A percentile compares a stretch with the other conserved stretches of the same genome.
phyloP scores from a whole-genome alignment of 2,888 invertebrate species.

The Atrina japonica region DNA sequence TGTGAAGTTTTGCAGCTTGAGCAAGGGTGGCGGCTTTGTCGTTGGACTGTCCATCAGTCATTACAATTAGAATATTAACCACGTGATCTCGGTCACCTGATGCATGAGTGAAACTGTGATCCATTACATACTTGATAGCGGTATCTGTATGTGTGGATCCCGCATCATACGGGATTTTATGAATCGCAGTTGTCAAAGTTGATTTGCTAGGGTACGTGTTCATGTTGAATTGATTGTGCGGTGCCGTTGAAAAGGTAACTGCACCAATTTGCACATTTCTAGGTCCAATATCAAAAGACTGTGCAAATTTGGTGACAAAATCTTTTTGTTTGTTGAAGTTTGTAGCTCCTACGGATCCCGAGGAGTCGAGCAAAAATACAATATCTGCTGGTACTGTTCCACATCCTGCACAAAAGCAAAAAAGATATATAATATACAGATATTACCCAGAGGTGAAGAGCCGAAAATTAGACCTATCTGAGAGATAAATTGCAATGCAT shows the following conservation, averaged over 20 bases:
- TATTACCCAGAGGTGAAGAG: no score
- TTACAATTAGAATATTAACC: slow-evolving; percentile 67
- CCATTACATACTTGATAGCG: slow-evolving; percentile 66
- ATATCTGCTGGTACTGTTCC: slow-evolving; percentile 67
- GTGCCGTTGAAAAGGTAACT: slow-evolving; percentile 60
- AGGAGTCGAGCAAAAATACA: slow-evolving; percentile 67
- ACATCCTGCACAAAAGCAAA: slow-evolving; percentile 52
- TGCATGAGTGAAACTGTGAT: slow-evolving; percentile 61
- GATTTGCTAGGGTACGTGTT: slow-evolving; percentile 56
- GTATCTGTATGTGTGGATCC: slow-evolving; percentile 72
- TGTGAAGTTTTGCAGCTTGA: slow-evolving; percentile 55
- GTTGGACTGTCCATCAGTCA: slow-evolving; percentile 69
- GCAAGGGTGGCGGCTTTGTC: slow-evolving; percentile 49
- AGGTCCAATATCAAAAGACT: slow-evolving; percentile 66
- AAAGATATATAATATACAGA: no score
- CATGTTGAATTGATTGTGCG: slow-evolving; percentile 66
- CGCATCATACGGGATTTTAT: slow-evolving; percentile 61
- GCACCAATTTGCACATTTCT: slow-evolving; percentile 67
- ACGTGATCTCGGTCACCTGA: slow-evolving; percentile 64
- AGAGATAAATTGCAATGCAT: no score
- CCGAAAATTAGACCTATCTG: no score
- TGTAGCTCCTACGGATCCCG: slow-evolving; percentile 60
- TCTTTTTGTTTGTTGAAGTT: slow-evolving; percentile 67
- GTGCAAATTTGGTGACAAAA: slow-evolving; percentile 66
- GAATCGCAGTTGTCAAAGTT: slow-evolving; percentile 57